These are phyloP conservation scores for Festucalex cinctus DNA, from an alignment of 2,113 vertebrate genomes.

Conservation along the genomic window DNA sequence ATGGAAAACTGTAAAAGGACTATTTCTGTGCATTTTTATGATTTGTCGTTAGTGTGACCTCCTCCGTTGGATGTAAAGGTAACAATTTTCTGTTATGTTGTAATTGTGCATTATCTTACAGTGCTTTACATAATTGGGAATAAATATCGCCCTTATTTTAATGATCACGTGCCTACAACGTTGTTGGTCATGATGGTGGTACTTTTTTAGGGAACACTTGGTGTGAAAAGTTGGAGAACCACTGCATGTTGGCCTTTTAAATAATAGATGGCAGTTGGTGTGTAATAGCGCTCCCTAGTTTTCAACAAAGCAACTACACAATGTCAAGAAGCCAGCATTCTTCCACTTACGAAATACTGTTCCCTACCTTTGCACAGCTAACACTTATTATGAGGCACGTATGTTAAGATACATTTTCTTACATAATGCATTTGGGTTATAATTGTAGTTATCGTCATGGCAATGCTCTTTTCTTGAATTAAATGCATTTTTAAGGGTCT, in stretches of 20 bases:
- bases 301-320: conserved; percentile 18
- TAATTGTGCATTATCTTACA: too few species aligned
- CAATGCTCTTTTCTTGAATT: not conserved
- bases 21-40: not conserved
- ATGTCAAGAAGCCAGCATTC: not conserved
- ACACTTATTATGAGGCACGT: not conserved
- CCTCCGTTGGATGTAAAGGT: not conserved
- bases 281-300: conserved; percentile 47
- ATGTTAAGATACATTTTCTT: not conserved
- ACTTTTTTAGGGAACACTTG: not conserved
- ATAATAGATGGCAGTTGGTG: conserved; percentile 6
- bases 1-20: too few species aligned
- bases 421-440: not conserved
- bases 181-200: not conserved
- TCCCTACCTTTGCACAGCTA: not conserved
- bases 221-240: not conserved
- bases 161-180: too few species aligned
- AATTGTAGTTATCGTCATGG: not conserved
- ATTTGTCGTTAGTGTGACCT: not conserved
- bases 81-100: not conserved
- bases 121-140: too few species aligned
- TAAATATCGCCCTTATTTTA: too few species aligned
- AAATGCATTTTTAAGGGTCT: not conserved
- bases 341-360: not conserved
- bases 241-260: not conserved